Evolutionary conservation across 92 coral and sea anemone genomes (phyloP), one percentile per base, ranked within the genome.

Genomic region (Phenganax stokvisi): DNA sequence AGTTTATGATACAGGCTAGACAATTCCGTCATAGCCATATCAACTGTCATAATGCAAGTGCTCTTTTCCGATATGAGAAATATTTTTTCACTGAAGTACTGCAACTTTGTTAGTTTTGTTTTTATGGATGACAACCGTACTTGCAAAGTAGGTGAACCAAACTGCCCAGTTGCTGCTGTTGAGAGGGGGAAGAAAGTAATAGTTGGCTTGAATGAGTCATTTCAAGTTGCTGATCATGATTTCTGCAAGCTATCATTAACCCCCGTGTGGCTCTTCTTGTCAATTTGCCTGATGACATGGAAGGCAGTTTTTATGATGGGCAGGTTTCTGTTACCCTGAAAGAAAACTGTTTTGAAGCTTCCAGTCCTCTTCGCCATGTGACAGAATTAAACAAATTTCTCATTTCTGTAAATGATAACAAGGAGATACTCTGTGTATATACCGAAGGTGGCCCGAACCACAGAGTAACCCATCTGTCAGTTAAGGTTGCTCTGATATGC

Each of bases 151-250:
- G 67, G 67, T 61, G 67, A 61, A 61, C 67, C 67, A 61, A 13
- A 61, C 17, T 61, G 67, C 67, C 67, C 67, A 12, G 67, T 61
- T 61, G 67, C 67, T 61, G 67, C 67, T 4, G 67, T 61, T 13
- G 67, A 12, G 25, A 12, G 67, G 67, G 67, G 67, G 17, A 61
- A 12, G 67, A 17, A 61, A 61, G 67, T 61, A 61, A 61, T 61
- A 61, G 67, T 61, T 13, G 67, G 67, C 67, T 61, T 3, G 67
- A 61, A 13, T 61, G 67, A 61, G 67, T 61, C 3, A 61, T 13
- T 61, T 61, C 67, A 61, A 79, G 83, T 79, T 53, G 75, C 84
- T 65, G 64, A 80, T 66, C 84, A 80, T 53, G 64, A 80, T 56
- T 79, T 80, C 58, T 20, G 27, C 27, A 80, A 80, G 71, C 28